Evolutionary conservation across 2,113 vertebrate genomes (phyloP).

Genomic region (Trogon melanurus): DNA sequence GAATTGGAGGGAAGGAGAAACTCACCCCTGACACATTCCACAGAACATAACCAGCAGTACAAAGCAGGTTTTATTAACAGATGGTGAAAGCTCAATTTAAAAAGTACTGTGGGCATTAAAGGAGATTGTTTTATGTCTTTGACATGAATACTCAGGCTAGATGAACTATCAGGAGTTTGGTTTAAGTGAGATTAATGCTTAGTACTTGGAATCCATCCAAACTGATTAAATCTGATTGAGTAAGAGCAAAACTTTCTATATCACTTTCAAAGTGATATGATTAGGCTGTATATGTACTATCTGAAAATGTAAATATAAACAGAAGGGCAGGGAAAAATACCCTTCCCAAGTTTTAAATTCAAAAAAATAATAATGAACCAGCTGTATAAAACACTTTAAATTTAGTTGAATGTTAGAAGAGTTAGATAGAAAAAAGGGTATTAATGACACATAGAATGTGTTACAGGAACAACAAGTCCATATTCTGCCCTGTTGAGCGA

Average conservation of each 20-base stretch:
- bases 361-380: not conserved
- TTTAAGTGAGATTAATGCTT: slow-evolving; percentile 78
- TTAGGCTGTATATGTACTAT: slow-evolving; percentile 18
- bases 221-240: slow-evolving; percentile 79
- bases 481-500: not conserved
- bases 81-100: slow-evolving; percentile 65
- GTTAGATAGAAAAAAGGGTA: not conserved
- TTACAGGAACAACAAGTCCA: slow-evolving; percentile 19
- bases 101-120: slow-evolving; percentile 70
- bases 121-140: slow-evolving; percentile 75
- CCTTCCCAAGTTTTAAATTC: slow-evolving; percentile 16
- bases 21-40: slow-evolving; percentile 40
- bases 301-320: slow-evolving; percentile 54
- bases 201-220: slow-evolving; percentile 73
- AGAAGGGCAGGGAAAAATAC: slow-evolving; percentile 32
- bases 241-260: slow-evolving; percentile 73
- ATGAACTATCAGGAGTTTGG: slow-evolving; percentile 71
- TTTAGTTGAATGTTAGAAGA: slow-evolving; percentile 4
- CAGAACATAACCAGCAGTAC: slow-evolving; percentile 35
- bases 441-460: not conserved
- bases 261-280: slow-evolving; percentile 72
- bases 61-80: slow-evolving; percentile 73
- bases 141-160: slow-evolving; percentile 71
- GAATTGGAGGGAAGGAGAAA: slow-evolving; percentile 38
- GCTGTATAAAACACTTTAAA: slow-evolving; percentile 4